Percentiles rank a stretch among this genome's conserved stretches.
These are phyloP conservation scores for Tetanocera ferruginea DNA, from an alignment of 2,888 invertebrate genomes.

Conservation along the genomic window DNA sequence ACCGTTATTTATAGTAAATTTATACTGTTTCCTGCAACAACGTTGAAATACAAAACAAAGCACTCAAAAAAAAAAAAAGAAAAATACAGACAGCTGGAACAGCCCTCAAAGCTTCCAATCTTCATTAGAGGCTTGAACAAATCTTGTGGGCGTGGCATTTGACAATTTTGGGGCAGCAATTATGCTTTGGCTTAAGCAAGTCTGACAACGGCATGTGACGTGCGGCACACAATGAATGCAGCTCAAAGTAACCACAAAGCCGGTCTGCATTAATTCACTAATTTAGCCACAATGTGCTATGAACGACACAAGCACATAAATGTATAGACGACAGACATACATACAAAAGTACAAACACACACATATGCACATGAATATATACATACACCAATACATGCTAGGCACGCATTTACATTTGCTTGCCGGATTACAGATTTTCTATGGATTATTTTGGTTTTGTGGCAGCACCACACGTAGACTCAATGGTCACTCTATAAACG, in stretches of 20 bases:
- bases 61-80: too few species aligned
- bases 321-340: neutral
- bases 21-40: too few species aligned
- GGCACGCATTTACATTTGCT: neutral
- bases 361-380: neutral
- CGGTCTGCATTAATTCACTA: neutral
- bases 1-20: too few species aligned
- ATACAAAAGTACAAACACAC: neutral
- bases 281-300: slow-evolving; percentile 19
- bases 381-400: neutral
- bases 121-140: neutral
- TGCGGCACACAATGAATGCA: neutral
- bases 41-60: too few species aligned
- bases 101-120: neutral
- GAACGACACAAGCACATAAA: neutral
- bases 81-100: too few species aligned
- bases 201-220: neutral
- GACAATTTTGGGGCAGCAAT: neutral
- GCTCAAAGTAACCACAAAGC: neutral
- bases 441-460: slow-evolving; percentile 16
- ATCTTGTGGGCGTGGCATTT: neutral
- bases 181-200: neutral
- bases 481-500: neutral
- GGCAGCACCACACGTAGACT: neutral
- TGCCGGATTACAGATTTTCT: slow-evolving; percentile 11